Evolutionary conservation across 2,888 invertebrate species (phyloP).

Genomic region (Ectemnius cavifrons): DNA sequence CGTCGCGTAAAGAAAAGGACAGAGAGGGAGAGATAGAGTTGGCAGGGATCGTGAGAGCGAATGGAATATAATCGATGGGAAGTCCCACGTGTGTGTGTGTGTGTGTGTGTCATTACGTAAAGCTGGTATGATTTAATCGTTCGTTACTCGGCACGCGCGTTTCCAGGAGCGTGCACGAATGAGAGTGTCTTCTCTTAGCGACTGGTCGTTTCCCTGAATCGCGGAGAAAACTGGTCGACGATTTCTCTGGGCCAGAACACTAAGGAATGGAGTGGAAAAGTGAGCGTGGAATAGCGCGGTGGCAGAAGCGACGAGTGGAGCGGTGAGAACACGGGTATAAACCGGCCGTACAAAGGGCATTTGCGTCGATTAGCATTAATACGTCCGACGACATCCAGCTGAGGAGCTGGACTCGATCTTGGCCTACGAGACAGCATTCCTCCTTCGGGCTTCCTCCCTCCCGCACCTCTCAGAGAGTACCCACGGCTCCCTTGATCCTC

Average conservation of each 20-base stretch:
- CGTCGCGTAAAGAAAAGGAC: neutral
- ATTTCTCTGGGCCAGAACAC: neutral
- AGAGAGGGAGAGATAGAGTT: too few relatives aligned
- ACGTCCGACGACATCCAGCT: slow-evolving; percentile 32
- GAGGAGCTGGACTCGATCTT: slow-evolving; percentile 32
- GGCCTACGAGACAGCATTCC: slow-evolving; percentile 24
- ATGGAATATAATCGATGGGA: neutral
- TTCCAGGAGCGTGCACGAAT: neutral
- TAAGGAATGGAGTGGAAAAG: neutral
- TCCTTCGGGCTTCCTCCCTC: slow-evolving; percentile 18
- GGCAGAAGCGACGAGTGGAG: slow-evolving; percentile 9
- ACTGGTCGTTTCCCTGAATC: neutral
- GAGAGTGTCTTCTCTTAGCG: too few relatives aligned
- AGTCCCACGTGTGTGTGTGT: too few relatives aligned
- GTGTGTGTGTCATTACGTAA: slow-evolving; percentile 39
- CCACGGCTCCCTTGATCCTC: slow-evolving; percentile 4
- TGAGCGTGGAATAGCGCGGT: slow-evolving; percentile 16
- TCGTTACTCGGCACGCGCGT: slow-evolving; percentile 13
- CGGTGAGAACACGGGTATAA: slow-evolving; percentile 30
- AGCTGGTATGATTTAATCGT: slow-evolving; percentile 48
- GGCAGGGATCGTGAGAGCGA: neutral
- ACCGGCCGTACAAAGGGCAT: slow-evolving; percentile 23
- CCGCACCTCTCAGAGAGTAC: too few relatives aligned
- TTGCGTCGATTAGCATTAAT: slow-evolving; percentile 36
- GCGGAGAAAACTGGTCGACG: slow-evolving; percentile 13